Conservation (phyloP, 2,797 vertebrate genomes). For the Parotocinclus haroldoi region DNA sequence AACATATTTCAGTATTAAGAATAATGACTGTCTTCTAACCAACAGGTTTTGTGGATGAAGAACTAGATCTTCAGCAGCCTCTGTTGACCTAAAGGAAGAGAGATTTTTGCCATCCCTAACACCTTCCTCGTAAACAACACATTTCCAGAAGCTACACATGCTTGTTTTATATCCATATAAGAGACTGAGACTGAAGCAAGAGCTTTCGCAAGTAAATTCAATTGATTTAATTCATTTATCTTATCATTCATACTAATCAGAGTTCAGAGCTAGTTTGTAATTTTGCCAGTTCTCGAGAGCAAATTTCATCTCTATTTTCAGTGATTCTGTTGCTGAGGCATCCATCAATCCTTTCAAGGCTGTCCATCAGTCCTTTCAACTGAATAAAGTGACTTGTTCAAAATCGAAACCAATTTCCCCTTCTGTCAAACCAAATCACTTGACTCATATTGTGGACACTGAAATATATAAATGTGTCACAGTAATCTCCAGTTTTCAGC, state of each 20-base stretch:
- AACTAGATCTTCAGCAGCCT: neutral
- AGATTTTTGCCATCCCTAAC: slow-evolving; percentile 6
- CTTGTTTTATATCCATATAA: too few species aligned
- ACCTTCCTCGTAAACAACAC: too few species aligned
- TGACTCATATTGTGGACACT: slow-evolving; percentile 43
- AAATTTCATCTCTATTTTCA: slow-evolving; percentile 1
- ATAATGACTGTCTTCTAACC: neutral
- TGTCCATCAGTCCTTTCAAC: neutral
- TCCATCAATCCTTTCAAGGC: too few species aligned
- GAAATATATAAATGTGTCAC: slow-evolving; percentile 20
- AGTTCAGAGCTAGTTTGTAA: too few species aligned
- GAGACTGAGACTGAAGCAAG: too few species aligned
- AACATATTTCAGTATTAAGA: too few species aligned
- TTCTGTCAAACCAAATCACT: slow-evolving; percentile 59
- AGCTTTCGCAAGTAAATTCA: too few species aligned
- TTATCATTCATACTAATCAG: too few species aligned
- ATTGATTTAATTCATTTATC: too few species aligned
- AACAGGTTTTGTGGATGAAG: neutral
- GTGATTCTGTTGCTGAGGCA: neutral
- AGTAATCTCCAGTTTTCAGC: slow-evolving; percentile 28
- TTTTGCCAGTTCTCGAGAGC: too few species aligned
- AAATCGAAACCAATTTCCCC: slow-evolving; percentile 42
- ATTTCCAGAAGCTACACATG: too few species aligned
- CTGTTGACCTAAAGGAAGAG: neutral
- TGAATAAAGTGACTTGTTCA: slow-evolving; percentile 4